Conservation (phyloP, 2,113 vertebrate species). For the Lepus europaeus region DNA sequence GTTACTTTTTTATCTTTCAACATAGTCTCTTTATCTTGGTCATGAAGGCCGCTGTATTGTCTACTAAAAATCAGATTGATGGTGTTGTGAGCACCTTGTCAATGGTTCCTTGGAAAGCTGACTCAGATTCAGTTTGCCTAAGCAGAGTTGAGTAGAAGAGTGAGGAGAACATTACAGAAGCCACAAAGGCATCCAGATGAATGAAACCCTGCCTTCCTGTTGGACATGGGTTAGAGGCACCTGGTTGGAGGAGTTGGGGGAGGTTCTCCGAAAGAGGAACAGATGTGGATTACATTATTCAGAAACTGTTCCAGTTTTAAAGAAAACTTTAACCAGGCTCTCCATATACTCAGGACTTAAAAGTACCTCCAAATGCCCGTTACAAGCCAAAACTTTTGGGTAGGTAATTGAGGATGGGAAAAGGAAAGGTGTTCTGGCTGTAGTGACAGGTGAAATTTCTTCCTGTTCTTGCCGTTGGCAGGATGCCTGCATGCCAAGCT, state of each 20-base stretch:
- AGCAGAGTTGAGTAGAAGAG: background rate
- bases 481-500: background rate
- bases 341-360: slow-evolving; percentile 15
- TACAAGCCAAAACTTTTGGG: background rate
- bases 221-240: background rate
- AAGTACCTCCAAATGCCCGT: background rate
- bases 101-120: background rate
- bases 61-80: slow-evolving; percentile 23
- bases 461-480: background rate
- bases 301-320: slow-evolving; percentile 29
- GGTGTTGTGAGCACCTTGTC: background rate
- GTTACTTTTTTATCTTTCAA: background rate
- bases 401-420: background rate
- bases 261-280: slow-evolving; percentile 18
- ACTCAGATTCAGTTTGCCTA: background rate
- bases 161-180: background rate
- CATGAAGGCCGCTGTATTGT: background rate
- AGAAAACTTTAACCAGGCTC: slow-evolving; percentile 18
- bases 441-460: background rate
- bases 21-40: slow-evolving; percentile 29
- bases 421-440: slow-evolving; percentile 46
- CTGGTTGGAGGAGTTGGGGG: background rate
- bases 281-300: slow-evolving; percentile 20
- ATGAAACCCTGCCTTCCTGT: background rate
- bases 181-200: background rate